phyloP scores from a whole-genome alignment of 2,888 invertebrate species.

The Cephus nigrinus region DNA sequence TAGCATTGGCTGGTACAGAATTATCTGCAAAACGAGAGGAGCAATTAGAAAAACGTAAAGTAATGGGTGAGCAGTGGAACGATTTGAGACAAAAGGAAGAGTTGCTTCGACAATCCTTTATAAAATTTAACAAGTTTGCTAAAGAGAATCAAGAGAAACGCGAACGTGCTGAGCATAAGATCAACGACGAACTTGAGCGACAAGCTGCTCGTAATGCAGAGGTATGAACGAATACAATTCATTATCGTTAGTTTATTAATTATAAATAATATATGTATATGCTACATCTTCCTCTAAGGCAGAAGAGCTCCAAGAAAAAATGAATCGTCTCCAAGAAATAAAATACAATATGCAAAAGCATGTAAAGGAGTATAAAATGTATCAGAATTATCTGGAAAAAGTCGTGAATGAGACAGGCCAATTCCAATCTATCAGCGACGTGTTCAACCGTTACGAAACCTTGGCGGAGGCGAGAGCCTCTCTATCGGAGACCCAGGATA shows the following conservation, averaged over 20 bases:
- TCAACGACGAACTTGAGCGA: constrained; percentile 69
- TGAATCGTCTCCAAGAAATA: constrained; percentile 68
- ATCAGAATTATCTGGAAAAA: constrained; percentile 72
- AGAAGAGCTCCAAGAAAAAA: constrained; percentile 67
- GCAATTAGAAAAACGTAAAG: constrained; percentile 62
- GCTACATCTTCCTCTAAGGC: constrained; percentile 50
- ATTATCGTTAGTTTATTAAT: background rate
- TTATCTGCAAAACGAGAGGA: constrained; percentile 67
- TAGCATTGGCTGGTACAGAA: constrained; percentile 68
- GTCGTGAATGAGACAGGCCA: constrained; percentile 70
- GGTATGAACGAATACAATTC: constrained; percentile 27
- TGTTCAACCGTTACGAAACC: constrained; percentile 75
- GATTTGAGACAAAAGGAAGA: constrained; percentile 70
- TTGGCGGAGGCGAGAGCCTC: constrained; percentile 72
- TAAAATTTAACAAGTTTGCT: constrained; percentile 74
- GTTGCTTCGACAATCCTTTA: constrained; percentile 70
- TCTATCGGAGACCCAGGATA: constrained; percentile 70
- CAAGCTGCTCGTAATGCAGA: constrained; percentile 68
- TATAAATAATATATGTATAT: background rate
- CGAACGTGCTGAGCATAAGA: constrained; percentile 72
- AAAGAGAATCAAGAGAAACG: constrained; percentile 75
- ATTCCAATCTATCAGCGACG: constrained; percentile 72
- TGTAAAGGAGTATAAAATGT: constrained; percentile 71
- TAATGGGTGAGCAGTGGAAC: constrained; percentile 70
- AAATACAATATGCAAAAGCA: constrained; percentile 71